Conservation (phyloP, 2,113 vertebrate genomes). For the Varanus salvator region DNA sequence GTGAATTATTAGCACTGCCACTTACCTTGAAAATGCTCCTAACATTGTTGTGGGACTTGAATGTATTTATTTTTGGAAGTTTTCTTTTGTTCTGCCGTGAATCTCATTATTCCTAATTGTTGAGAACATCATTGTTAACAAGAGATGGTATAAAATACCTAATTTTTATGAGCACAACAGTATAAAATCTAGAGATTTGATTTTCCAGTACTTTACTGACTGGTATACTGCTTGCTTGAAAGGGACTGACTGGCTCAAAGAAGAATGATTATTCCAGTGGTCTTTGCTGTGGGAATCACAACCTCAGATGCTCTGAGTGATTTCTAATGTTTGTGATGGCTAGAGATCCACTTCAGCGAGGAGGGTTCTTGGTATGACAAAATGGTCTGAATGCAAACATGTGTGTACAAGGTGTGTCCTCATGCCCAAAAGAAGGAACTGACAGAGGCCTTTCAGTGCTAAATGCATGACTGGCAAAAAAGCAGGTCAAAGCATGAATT, state of each 20-base stretch:
- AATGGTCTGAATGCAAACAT: neutral
- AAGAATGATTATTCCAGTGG: neutral
- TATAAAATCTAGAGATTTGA: neutral
- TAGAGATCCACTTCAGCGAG: neutral
- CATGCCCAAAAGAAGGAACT: neutral
- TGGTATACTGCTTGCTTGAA: neutral
- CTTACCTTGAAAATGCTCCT: slow-evolving; percentile 60
- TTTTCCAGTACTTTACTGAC: neutral
- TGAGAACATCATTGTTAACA: slow-evolving; percentile 2
- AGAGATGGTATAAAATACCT: slow-evolving; percentile 13
- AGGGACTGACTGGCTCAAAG: neutral
- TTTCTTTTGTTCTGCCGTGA: neutral
- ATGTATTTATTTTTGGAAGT: slow-evolving; percentile 41
- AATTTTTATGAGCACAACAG: neutral
- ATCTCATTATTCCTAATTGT: slow-evolving; percentile 23
- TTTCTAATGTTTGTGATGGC: neutral
- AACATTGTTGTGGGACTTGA: slow-evolving; percentile 59
- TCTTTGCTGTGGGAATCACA: neutral
- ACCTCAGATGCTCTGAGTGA: neutral
- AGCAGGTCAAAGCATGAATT: neutral
- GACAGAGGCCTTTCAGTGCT: neutral
- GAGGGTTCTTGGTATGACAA: neutral
- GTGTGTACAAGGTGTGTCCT: neutral
- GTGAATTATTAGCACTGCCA: slow-evolving; percentile 65
- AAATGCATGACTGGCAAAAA: neutral